Evolutionary conservation across 2,888 invertebrate species (phyloP).

Genomic region (Rhabditophanes sp.): DNA sequence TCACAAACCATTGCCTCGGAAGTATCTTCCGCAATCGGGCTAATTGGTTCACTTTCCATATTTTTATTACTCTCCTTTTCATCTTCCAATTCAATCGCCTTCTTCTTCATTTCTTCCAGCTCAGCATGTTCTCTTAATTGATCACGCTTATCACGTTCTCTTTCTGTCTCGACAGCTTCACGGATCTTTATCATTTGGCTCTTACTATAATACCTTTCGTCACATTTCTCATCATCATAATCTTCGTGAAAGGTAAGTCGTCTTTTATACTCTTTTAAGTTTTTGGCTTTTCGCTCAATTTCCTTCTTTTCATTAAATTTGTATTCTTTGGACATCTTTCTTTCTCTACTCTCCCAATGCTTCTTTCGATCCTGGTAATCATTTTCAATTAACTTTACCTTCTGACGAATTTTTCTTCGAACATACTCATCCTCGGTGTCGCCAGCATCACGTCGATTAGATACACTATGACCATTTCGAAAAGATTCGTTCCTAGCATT

Average conservation of each 20-base stretch:
- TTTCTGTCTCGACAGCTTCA: conserved; percentile 68
- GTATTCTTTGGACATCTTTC: conserved; percentile 69
- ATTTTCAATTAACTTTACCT: conserved; percentile 25
- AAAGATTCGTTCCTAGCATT: too few species aligned
- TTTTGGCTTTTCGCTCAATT: conserved; percentile 41
- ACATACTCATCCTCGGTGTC: conserved; percentile 28
- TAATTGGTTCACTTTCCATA: too few species aligned
- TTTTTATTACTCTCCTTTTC: conserved; percentile 15
- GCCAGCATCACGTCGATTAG: conserved; percentile 15
- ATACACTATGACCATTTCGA: background rate
- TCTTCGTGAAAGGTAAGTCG: conserved; percentile 94
- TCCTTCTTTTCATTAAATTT: conserved; percentile 52
- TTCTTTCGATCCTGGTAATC: conserved; percentile 27
- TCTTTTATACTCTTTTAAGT: conserved; percentile 65
- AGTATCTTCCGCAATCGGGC: background rate
- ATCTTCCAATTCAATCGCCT: conserved; percentile 32
- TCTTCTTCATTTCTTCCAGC: conserved; percentile 59
- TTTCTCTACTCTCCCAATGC: conserved; percentile 73
- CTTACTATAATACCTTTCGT: conserved; percentile 91
- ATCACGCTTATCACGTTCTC: conserved; percentile 76
- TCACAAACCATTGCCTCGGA: too few species aligned
- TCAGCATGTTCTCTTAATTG: conserved; percentile 70
- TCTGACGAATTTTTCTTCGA: conserved; percentile 12
- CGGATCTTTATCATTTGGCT: conserved; percentile 52
- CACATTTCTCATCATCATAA: conserved; percentile 93